phyloP scores from a whole-genome alignment of 2,888 invertebrate species.

The Lasioglossum figueresi region DNA sequence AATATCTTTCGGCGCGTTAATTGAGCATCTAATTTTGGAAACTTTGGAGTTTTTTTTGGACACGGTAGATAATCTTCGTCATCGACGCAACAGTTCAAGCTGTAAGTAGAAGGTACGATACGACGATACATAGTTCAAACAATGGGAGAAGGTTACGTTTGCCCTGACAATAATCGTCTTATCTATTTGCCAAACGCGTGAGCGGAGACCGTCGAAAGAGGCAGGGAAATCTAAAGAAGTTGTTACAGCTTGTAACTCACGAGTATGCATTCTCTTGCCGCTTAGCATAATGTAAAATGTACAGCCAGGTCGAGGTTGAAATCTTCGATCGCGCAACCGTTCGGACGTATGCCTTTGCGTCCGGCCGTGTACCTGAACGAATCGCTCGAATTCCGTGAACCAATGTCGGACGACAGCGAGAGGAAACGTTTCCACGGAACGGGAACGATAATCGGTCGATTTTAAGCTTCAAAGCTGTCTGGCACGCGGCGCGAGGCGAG shows the following conservation, averaged over 20 bases:
- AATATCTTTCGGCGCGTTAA: not conserved
- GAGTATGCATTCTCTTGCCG: not conserved
- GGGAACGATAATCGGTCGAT: conserved; percentile 38
- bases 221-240: not conserved
- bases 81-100: not conserved
- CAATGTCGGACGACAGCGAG: not conserved
- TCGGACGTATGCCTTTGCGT: not conserved
- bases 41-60: not conserved
- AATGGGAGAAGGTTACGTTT: not conserved
- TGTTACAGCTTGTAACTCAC: not conserved
- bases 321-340: not conserved
- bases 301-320: not conserved
- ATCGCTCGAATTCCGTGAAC: conserved; percentile 15
- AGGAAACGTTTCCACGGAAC: conserved; percentile 14
- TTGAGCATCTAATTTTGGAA: too few species aligned
- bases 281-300: not conserved
- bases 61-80: not conserved
- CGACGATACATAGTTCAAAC: not conserved
- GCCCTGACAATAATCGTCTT: not conserved
- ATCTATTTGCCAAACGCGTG: not conserved
- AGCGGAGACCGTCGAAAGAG: not conserved
- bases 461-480: conserved; percentile 36
- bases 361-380: not conserved
- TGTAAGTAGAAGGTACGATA: not conserved
- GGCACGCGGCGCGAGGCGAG: conserved; percentile 17